Conservation (phyloP, 1,140 invertebrate species). For the Ceratosolen solmsi region DNA sequence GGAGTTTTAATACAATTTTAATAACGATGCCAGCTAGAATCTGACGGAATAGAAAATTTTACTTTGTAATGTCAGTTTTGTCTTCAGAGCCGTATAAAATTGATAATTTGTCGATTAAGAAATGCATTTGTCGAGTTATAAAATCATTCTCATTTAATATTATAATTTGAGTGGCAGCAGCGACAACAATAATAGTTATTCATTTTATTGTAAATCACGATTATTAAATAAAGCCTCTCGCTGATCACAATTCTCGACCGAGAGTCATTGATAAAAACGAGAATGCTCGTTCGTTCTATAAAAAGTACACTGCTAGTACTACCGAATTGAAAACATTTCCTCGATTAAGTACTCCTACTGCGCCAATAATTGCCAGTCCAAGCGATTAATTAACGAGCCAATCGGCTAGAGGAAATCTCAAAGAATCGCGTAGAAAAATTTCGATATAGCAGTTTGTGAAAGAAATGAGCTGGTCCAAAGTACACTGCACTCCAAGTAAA, state of each 20-base stretch:
- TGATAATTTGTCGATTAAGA: too few species aligned
- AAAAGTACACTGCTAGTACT: too few species aligned
- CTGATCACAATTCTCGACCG: too few species aligned
- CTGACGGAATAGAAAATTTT: neutral
- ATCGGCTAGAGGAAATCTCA: neutral
- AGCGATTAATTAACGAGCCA: neutral
- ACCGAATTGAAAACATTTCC: too few species aligned
- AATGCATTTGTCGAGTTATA: neutral
- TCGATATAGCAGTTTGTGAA: neutral
- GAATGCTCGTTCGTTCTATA: too few species aligned
- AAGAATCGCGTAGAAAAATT: neutral
- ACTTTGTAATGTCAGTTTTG: too few species aligned
- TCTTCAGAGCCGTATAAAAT: too few species aligned
- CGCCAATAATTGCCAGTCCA: too few species aligned
- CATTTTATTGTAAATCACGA: neutral
- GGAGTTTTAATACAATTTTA: neutral
- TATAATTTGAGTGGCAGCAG: neutral
- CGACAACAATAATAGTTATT: too few species aligned
- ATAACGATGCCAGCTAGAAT: neutral
- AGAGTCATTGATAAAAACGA: too few species aligned
- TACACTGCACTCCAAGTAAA: constrained; percentile 3
- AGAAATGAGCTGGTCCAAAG: neutral
- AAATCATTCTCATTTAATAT: neutral
- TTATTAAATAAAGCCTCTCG: neutral
- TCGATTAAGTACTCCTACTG: too few species aligned